Evolutionary conservation across 2,797 vertebrate genomes (phyloP), one percentile per base, ranked within the genome.

Genomic region (Pelobates cultripes): DNA sequence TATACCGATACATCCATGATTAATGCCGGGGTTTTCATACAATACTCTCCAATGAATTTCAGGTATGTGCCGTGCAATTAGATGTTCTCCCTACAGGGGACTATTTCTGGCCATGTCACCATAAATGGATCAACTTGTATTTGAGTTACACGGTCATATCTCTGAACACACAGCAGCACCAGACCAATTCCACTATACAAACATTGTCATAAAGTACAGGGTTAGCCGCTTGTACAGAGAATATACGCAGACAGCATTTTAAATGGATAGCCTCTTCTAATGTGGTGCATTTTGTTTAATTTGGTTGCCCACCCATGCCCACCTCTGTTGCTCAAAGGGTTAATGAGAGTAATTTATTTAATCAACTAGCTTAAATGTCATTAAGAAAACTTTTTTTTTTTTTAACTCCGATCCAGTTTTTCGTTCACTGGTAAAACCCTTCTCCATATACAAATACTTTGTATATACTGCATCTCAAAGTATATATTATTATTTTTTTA

Each of bases 141-240:
- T 79, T 80, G 77, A 76, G 67, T 57, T 81, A 9, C 53, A 41
- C 9, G 10, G 74, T 76, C 61, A 66, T 76, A 43, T 76, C 17
- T 55, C 66, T 79, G 68, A 64, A 47, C 44, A 66, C 72, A 70
- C 77, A 64, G 44, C 41, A 71, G 60, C 47, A 42, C 45, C 75
- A 69, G 57, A 75, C 73, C 68, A 84, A 79, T 84, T 80, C 70
- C 82, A 76, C 64, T 84, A 63, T 79, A 55, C 77, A 79, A 84
- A 84, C 82, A 84, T 66, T 83, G 73, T 51, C 72, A 70, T 43
- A 61, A 6, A 51, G 47, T 51, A 6, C 47, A 51, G 3, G 28
- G 1, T 28, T 28, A 28, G 28, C 28, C 28, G 28, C 53, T 73
- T n/a, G 72, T 79, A 71, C 28, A 78, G 67, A 13, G 57, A 60